Base-by-base conservation (phyloP, 2,888 invertebrate species). In the Reticulitermes lucifugus region DNA sequence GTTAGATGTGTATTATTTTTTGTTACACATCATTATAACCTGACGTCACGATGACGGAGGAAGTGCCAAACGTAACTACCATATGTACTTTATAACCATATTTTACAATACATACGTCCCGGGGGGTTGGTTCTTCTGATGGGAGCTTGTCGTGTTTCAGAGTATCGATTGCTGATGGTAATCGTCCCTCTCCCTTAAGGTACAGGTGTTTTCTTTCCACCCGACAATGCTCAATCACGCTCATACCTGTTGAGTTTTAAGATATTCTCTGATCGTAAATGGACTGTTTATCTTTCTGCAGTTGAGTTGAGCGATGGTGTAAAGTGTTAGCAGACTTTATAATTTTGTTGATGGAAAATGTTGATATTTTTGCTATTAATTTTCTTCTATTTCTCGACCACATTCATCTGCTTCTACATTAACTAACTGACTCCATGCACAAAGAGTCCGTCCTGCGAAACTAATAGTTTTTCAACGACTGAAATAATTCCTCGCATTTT, bases 211-310 rank as follows among this genome's bases (percentile, higher is more conserved):
- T 46, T 79, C 29, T 51, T 46, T 79, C 29, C 55, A 46, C 55
- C 46, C 79, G 46, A 25, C 55, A 29, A n/a, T 83, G 55, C 75
- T 83, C 83, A 83, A 73, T 83, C 83, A 83, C 83, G 83, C 75
- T 83, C 59, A 59, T 75, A 83, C 83, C 83, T 83, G 83, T 83
- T 83, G 83, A 83, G 59, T 59, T 83, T 55, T 51, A 77, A 10
- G 41, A 77, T 43, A 41, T n/a, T 43, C 22, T 83, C 71, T 14
- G 18, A 18, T 55, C 55, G 12, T 55, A 55, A 55, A 55, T 18
- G 18, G 55, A 55, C 14, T 18, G 1, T 18, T 55, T 35, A 5
- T 55, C 14, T 55, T 55, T 18, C 55, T 55, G 14, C 55, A 2
- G 18, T 46, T 55, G 55, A 1, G 18, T 14, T 14, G 14, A 5